Percentiles rank a stretch among this genome's conserved stretches.
These are phyloP conservation scores for Apis laboriosa DNA, from an alignment of 1,140 invertebrate species.

Conservation along the genomic window DNA sequence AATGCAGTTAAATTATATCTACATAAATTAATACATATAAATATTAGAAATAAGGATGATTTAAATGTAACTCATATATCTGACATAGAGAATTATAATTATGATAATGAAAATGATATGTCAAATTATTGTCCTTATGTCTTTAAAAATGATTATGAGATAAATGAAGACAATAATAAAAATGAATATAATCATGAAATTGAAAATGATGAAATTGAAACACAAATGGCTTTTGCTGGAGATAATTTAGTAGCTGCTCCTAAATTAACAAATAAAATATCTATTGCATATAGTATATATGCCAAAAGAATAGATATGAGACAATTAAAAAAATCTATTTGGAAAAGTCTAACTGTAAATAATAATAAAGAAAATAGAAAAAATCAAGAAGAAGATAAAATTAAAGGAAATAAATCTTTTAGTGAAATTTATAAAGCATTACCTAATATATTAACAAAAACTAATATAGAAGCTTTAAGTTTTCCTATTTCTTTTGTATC, in stretches of 20 bases:
- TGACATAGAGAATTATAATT: slow-evolving; percentile 80
- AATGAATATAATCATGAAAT: slow-evolving; percentile 74
- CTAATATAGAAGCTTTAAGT: slow-evolving; percentile 86
- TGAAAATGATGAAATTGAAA: slow-evolving; percentile 61
- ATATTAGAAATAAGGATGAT: slow-evolving; percentile 48
- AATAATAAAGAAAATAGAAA: slow-evolving; percentile 68
- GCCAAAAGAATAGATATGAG: slow-evolving; percentile 92
- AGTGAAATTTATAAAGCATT: slow-evolving; percentile 83
- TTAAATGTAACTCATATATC: slow-evolving; percentile 31
- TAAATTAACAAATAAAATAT: slow-evolving; percentile 82
- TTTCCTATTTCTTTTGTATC: slow-evolving; percentile 88
- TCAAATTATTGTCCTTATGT: slow-evolving; percentile 80
- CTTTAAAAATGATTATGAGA: slow-evolving; percentile 72
- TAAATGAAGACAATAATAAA: slow-evolving; percentile 74
- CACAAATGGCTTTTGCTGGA: slow-evolving; percentile 75
- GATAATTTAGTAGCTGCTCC: slow-evolving; percentile 84
- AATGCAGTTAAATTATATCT: slow-evolving; percentile 60
- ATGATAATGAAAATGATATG: slow-evolving; percentile 82
- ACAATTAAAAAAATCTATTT: slow-evolving; percentile 87
- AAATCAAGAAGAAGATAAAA: slow-evolving; percentile 50
- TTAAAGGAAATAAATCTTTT: slow-evolving; percentile 71
- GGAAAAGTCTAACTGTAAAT: slow-evolving; percentile 80
- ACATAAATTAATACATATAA: slow-evolving; percentile 15
- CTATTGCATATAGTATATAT: slow-evolving; percentile 87
- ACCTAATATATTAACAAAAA: slow-evolving; percentile 82